Percentiles rank a stretch among this genome's conserved stretches.
Evolutionary conservation across 2,797 vertebrate genomes (phyloP).

Genomic region (Acipenser oxyrinchus): DNA sequence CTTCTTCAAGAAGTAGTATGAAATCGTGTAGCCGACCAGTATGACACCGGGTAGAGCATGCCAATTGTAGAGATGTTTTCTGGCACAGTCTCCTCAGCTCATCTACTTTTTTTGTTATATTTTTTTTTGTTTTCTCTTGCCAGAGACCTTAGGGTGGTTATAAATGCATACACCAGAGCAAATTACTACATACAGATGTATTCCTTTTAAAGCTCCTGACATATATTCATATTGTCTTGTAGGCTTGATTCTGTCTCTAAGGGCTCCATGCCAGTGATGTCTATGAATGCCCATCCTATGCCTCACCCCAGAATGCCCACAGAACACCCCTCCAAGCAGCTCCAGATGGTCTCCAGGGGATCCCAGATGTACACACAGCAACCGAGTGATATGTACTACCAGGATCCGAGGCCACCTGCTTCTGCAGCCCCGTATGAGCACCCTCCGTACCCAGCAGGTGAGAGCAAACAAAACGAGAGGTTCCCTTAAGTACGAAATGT

Average conservation of each 20-base stretch:
- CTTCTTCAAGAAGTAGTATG: too few species aligned
- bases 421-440: constrained; percentile 76
- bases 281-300: constrained; percentile 70
- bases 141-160: too few species aligned
- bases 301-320: constrained; percentile 60
- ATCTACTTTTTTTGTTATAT: not conserved
- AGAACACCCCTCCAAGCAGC: constrained; percentile 80
- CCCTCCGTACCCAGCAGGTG: constrained; percentile 78
- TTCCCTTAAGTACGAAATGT: too few species aligned
- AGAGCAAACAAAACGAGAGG: constrained; percentile 5
- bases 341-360: constrained; percentile 73
- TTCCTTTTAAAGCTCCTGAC: not conserved
- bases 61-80: too few species aligned
- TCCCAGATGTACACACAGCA: constrained; percentile 77
- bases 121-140: not conserved
- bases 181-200: too few species aligned
- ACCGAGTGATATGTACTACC: constrained; percentile 80
- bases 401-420: constrained; percentile 71
- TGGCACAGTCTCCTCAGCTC: not conserved
- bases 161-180: too few species aligned
- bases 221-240: constrained; percentile 5
- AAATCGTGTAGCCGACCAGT: too few species aligned
- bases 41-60: too few species aligned
- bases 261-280: constrained; percentile 62
- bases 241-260: constrained; percentile 77